Evolutionary conservation across 2,797 vertebrate genomes (phyloP).

Genomic region (Platyrinchus mystaceus): DNA sequence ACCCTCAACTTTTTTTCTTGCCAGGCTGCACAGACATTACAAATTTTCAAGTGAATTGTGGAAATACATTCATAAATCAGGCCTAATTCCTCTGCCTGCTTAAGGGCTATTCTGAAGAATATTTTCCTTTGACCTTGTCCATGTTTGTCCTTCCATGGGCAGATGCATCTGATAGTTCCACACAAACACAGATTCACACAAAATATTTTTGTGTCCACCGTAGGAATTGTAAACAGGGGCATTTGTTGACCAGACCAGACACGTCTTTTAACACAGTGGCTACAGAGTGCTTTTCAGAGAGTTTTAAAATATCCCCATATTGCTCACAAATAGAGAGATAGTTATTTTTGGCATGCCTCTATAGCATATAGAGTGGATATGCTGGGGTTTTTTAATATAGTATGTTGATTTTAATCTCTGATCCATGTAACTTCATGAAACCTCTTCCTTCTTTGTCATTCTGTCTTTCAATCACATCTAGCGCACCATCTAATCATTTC

Average conservation of each 20-base stretch:
- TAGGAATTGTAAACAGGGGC: background rate
- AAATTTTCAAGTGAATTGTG: slow-evolving; percentile 82
- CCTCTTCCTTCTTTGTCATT: background rate
- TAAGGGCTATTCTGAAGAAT: slow-evolving; percentile 69
- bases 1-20: slow-evolving; percentile 69
- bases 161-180: slow-evolving; percentile 1
- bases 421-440: background rate
- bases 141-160: slow-evolving; percentile 68
- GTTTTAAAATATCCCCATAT: background rate
- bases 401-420: background rate
- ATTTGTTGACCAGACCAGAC: slow-evolving; percentile 33
- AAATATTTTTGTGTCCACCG: background rate
- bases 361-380: background rate
- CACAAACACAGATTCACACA: background rate
- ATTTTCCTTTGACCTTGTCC: slow-evolving; percentile 78
- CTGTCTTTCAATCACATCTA: background rate
- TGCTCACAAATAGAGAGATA: background rate
- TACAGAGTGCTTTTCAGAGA: background rate
- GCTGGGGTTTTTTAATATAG: background rate
- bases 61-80: slow-evolving; percentile 85
- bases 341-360: background rate
- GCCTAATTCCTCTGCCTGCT: slow-evolving; percentile 73
- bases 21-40: slow-evolving; percentile 77
- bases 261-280: slow-evolving; percentile 4
- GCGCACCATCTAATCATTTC: background rate